Conservation (phyloP, 1,140 invertebrate genomes). For the Hyles euphorbiae region DNA sequence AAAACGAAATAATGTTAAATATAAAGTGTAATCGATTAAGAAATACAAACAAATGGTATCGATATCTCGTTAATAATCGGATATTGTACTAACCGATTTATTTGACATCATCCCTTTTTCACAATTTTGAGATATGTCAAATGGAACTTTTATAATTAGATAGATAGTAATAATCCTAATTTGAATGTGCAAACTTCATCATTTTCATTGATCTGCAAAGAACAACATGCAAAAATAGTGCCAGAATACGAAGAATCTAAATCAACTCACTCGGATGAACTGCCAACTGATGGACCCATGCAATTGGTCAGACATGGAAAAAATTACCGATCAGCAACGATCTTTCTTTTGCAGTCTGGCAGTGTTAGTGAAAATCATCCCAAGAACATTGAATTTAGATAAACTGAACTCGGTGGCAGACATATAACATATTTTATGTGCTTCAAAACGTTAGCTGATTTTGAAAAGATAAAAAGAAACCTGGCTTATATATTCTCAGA, state of each 20-base stretch:
- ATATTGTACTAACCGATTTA: too few relatives aligned
- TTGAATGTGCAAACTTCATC: too few relatives aligned
- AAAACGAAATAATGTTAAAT: too few relatives aligned
- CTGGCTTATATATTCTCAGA: constrained; percentile 23
- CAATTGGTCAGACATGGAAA: constrained; percentile 20
- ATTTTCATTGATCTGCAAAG: too few relatives aligned
- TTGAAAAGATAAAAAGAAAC: constrained; percentile 22
- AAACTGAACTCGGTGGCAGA: constrained; percentile 23
- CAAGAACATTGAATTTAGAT: constrained; percentile 23
- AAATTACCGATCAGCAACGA: constrained; percentile 4
- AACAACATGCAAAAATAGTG: constrained; percentile 18
- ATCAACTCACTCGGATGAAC: constrained; percentile 14
- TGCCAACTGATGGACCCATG: constrained; percentile 19
- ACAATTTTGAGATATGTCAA: too few relatives aligned
- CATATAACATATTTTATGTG: constrained; percentile 23
- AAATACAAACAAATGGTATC: too few relatives aligned
- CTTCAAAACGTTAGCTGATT: constrained; percentile 21
- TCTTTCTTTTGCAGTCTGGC: constrained; percentile 22
- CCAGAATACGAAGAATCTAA: constrained; percentile 18
- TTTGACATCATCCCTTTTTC: too few relatives aligned
- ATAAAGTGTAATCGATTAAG: too few relatives aligned
- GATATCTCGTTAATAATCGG: too few relatives aligned
- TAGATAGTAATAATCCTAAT: too few relatives aligned
- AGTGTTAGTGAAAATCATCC: constrained; percentile 24
- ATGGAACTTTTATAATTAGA: too few relatives aligned